A percentile compares a stretch with the other conserved stretches of the same genome.
phyloP scores from a whole-genome alignment of 1,140 invertebrate species.

The Anadara kagoshimensis region DNA sequence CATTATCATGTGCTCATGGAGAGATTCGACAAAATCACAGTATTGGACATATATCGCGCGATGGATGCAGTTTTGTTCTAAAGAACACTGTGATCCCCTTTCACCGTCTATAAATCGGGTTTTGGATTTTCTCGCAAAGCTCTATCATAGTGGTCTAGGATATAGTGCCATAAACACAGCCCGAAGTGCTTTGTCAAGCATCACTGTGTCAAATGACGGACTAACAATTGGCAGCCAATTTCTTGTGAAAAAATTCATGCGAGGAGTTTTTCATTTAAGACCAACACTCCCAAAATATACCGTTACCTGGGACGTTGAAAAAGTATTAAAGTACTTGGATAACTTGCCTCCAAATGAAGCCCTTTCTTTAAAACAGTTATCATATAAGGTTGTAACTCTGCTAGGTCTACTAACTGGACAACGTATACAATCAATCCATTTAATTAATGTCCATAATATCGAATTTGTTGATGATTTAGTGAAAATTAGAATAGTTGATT shows the following conservation, averaged over 20 bases:
- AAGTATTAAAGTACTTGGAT: background rate
- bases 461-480: background rate
- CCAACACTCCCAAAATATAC: too few species aligned
- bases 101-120: conserved; percentile 16
- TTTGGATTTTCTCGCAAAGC: conserved; percentile 21
- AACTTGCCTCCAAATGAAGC: background rate
- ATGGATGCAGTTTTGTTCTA: conserved; percentile 16
- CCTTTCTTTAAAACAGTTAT: background rate
- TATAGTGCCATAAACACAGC: conserved; percentile 43
- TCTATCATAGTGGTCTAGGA: conserved; percentile 22
- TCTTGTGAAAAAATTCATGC: too few species aligned
- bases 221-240: too few species aligned
- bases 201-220: conserved; percentile 1
- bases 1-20: conserved; percentile 29
- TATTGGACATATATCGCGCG: conserved; percentile 16
- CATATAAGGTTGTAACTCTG: background rate
- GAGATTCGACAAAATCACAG: conserved; percentile 28
- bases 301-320: too few species aligned
- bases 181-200: conserved; percentile 23
- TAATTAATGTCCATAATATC: conserved; percentile 2
- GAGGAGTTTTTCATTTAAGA: too few species aligned
- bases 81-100: conserved; percentile 17
- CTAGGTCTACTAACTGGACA: background rate
- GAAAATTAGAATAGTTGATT: background rate
- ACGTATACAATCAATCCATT: conserved; percentile 6